phyloP scores from a whole-genome alignment of 2,888 invertebrate species.

The Spilarctia lutea region DNA sequence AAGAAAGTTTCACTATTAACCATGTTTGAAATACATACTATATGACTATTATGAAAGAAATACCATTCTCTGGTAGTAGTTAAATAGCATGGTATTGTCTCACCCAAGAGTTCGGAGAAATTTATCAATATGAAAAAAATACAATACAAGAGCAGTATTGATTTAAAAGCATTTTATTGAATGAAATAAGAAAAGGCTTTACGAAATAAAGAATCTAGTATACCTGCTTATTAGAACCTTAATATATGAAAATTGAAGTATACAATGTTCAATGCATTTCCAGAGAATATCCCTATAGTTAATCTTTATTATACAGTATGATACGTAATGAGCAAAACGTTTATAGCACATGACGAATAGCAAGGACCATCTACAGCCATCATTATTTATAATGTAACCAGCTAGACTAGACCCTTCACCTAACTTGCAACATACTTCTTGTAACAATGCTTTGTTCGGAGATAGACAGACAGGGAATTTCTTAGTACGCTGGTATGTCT shows the following conservation, averaged over 20 bases:
- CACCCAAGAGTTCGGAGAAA: background rate
- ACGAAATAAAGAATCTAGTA: background rate
- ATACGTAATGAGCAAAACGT: slow-evolving; percentile 74
- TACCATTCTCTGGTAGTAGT: background rate
- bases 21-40: background rate
- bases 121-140: background rate
- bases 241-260: too few relatives aligned
- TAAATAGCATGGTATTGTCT: background rate
- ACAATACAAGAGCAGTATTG: background rate
- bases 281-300: slow-evolving; percentile 9
- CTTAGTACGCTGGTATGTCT: slow-evolving; percentile 60
- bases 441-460: slow-evolving; percentile 7
- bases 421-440: slow-evolving; percentile 19
- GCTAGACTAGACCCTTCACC: slow-evolving; percentile 49
- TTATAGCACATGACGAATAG: slow-evolving; percentile 75
- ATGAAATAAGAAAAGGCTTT: too few relatives aligned
- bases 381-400: slow-evolving; percentile 77
- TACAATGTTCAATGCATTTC: background rate
- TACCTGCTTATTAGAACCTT: background rate
- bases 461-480: slow-evolving; percentile 42
- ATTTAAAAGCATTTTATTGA: background rate
- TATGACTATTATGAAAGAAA: background rate
- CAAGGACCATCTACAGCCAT: slow-evolving; percentile 60
- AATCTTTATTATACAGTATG: slow-evolving; percentile 37
- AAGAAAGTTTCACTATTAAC: too few relatives aligned